Conservation (phyloP, 2,113 vertebrate genomes). For the Sturnira hondurensis region DNA sequence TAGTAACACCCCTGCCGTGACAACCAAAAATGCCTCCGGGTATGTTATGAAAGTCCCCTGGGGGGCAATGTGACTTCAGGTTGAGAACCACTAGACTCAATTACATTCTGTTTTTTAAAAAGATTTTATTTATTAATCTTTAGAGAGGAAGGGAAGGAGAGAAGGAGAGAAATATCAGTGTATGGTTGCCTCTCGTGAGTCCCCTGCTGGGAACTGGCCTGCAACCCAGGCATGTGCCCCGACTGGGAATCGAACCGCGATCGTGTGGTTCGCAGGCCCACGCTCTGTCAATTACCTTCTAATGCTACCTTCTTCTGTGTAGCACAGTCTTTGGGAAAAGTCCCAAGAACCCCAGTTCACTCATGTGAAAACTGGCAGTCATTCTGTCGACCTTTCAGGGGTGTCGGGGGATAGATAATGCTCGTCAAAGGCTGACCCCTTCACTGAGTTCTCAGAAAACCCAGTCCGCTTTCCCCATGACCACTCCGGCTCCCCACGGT, state of each 20-base stretch:
- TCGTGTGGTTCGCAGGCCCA: no score
- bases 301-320: background rate
- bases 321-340: background rate
- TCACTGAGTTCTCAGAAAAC: background rate
- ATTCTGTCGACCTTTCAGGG: background rate
- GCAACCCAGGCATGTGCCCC: no score
- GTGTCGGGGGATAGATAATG: background rate
- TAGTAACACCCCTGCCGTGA: background rate
- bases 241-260: no score
- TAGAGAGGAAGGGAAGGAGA: no score
- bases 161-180: no score
- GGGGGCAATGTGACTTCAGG: no score
- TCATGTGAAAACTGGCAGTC: background rate
- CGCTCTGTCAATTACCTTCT: rapidly evolving
- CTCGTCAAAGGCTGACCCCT: background rate
- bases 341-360: background rate
- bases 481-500: background rate
- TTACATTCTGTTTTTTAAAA: no score
- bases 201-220: no score
- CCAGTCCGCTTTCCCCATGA: background rate
- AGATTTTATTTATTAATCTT: no score
- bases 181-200: no score
- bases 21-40: background rate
- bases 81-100: background rate
- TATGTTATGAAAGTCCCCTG: background rate